Evolutionary conservation across 23 tunicate species (phyloP), one percentile per base, ranked within the genome.

Genomic region (Halocynthia roretzi): DNA sequence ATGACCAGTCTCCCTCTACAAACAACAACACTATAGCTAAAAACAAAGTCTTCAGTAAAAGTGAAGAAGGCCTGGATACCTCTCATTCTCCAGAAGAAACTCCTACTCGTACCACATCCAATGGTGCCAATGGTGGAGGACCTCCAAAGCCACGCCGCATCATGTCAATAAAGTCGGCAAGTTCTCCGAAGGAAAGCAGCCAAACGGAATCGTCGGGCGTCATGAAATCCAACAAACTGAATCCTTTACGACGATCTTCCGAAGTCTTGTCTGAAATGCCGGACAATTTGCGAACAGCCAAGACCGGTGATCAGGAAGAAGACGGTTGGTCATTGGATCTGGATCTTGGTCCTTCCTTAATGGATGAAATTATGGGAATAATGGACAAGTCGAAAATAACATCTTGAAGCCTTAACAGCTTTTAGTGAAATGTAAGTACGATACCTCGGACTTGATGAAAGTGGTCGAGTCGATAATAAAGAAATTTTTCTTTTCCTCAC

Each of bases 341-440:
- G 21, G 93, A 87, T 68, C 53, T 90, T 74, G 97, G 97, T 71
- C 75, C 86, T 21, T 85, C 97, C 15, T 69, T 90, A 19, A 77
- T 90, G 84, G 97, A 90, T 76, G 97, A 84, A 70, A 87, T 90
- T 21, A 84, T 90, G 90, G 90, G 90, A 21, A 84, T 90, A 8
- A 80, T 90, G 82, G 89, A 88, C 62, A 83, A 78, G 58, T 67
- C 82, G 7, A 85, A 83, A 31, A 31, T 31, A 31, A 31, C 44
- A 31, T 31, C 44, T 31, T 31, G 44, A 31, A 31, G 44, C 44
- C 44, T 31, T 4, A 31, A 31, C 44, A 31, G 44, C 44, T 31
- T 31, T 31, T 31, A 31, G 44, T 0, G 44, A 31, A 31, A 31
- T 31, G 44, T 31, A 31, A 31, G 44, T 31, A 31, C 4, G 44